phyloP scores from a whole-genome alignment of 2,797 vertebrate genomes.

The Phaenicophaeus curvirostris region DNA sequence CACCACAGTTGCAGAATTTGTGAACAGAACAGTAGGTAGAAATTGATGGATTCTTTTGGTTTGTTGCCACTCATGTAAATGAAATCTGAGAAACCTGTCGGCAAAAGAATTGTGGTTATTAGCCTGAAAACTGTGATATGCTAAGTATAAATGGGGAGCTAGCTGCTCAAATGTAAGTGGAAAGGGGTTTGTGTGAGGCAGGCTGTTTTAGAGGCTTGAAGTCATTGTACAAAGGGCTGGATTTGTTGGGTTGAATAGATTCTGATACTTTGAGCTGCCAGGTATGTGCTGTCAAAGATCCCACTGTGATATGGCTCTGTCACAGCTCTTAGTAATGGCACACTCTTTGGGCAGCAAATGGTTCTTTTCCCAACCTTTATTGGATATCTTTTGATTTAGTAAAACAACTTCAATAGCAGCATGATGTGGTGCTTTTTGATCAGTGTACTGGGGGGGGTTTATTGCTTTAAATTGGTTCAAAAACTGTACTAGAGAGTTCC shows the following conservation, averaged over 20 bases:
- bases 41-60: neutral
- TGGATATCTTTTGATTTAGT: neutral
- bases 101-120: neutral
- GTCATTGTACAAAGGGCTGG: neutral
- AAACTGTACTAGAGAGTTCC: neutral
- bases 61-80: conserved; percentile 9
- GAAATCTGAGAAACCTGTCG: neutral
- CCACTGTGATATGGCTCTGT: neutral
- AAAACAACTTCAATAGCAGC: neutral
- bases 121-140: neutral
- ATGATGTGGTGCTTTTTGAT: neutral
- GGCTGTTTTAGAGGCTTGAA: neutral
- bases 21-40: conserved; percentile 8
- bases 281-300: neutral
- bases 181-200: neutral
- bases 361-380: neutral
- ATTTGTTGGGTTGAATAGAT: neutral
- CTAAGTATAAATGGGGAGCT: neutral
- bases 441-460: neutral
- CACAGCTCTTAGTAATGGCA: neutral
- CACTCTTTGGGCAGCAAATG: neutral
- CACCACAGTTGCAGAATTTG: neutral
- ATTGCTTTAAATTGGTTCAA: neutral
- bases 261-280: neutral
- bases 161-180: neutral